phyloP scores from a whole-genome alignment of 1,140 invertebrate species.

The Drosophila quadrilineata region DNA sequence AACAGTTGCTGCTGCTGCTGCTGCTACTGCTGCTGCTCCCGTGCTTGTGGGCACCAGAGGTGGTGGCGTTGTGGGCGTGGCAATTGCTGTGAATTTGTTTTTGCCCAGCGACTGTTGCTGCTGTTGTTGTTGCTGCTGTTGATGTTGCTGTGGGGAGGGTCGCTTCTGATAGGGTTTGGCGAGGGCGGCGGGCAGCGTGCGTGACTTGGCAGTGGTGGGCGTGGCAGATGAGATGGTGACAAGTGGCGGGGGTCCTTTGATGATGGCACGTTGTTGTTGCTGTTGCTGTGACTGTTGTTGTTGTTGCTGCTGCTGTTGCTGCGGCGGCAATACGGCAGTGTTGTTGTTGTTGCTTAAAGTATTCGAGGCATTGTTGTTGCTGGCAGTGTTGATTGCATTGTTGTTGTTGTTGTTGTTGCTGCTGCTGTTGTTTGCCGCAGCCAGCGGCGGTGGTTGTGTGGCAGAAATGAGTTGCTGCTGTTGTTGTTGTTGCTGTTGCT shows the following conservation, averaged over 20 bases:
- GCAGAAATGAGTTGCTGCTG: conserved; percentile 67
- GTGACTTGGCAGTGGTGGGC: conserved; percentile 8
- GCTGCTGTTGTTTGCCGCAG: conserved; percentile 41
- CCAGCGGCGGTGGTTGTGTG: conserved; percentile 56
- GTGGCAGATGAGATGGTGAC: conserved; percentile 65
- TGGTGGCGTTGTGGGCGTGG: conserved; percentile 73
- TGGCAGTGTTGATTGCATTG: no score
- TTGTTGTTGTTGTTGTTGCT: conserved; percentile 35
- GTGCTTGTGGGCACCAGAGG: conserved; percentile 63
- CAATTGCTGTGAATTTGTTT: conserved; percentile 54
- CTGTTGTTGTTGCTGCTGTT: conserved; percentile 26
- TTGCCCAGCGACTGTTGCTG: conserved; percentile 28
- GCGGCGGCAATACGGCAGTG: conserved; percentile 37
- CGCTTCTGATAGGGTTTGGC: conserved; percentile 55
- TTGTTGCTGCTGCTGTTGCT: conserved; percentile 15
- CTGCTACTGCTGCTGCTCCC: background rate
- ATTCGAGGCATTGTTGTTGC: conserved; percentile 55
- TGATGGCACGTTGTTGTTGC: conserved; percentile 43
- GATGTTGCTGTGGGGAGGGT: conserved; percentile 35
- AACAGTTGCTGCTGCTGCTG: conserved; percentile 70
- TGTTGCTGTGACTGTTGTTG: conserved; percentile 22
- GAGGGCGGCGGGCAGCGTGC: conserved; percentile 38
- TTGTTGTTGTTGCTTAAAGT: conserved; percentile 40
- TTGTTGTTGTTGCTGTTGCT: conserved; percentile 61
- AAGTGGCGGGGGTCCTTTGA: conserved; percentile 61